Base-by-base conservation (phyloP, 1,140 invertebrate species). In the Drosophila sechellia region DNA sequence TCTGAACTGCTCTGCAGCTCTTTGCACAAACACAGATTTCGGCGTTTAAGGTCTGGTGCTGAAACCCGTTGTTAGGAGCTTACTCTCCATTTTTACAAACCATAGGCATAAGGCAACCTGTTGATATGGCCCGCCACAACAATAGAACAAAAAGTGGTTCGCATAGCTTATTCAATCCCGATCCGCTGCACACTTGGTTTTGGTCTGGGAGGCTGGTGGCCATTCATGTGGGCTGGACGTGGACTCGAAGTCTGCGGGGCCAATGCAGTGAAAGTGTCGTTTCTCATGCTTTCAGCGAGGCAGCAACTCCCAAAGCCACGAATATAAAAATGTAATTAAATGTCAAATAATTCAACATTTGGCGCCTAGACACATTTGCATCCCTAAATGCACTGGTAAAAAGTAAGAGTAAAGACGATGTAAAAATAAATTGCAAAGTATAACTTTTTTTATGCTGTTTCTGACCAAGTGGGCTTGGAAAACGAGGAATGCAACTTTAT, bases 291-390 rank as follows among this genome's bases (percentile, higher is more conserved):
- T 40, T 68, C 69, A 69, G 59, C 60, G 50, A 49, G 65, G 50
- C 57, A 56, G 45, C 43, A 54, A 25, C 22, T 35, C 20, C 54
- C 58, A 65, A 60, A 25, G 10, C 31, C 52, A 49, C 40, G 45
- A 37, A 52, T 48, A 65, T 60, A 56, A 56, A 73, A 75, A 77
- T 59, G 89, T 89, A 90, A 89, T 89, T 90, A 89, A 90, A 84
- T 85, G 84, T 89, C 84, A 89, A 89, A 89, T 89, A 90, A 90
- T 80, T 89, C 74, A 89, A 57, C 68, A 74, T 61, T 70, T 78
- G 37, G 57, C 54, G 49, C 37, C 49, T 57, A 5, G 25, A 46
- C 69, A 64, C 64, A 74, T 75, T 73, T 66, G 65, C 85, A 79
- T 77, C 75, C 83, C 78, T 87, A 79, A 35, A 35, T 45, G 61